Conservation (phyloP, 2,113 vertebrate species). For the Hyla sarda region DNA sequence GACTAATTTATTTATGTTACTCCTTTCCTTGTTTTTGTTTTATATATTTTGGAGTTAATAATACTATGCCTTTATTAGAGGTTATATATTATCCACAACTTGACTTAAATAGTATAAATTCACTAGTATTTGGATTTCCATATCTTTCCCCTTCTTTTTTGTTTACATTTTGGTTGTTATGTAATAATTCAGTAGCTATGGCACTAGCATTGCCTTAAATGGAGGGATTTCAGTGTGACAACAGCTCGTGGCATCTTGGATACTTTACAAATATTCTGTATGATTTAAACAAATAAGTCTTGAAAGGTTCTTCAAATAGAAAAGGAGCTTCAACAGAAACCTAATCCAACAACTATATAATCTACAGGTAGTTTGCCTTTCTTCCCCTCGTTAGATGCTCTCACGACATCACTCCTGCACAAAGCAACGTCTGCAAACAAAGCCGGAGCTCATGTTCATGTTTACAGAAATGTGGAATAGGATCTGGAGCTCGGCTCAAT, state of each 20-base stretch:
- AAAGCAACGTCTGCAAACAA: slow-evolving; percentile 37
- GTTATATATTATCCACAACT: too few species aligned
- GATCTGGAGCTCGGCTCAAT: neutral
- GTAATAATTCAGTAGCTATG: neutral
- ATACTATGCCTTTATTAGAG: too few species aligned
- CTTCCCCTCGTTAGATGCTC: slow-evolving; percentile 25
- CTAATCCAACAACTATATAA: slow-evolving; percentile 52
- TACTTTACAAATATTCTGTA: slow-evolving; percentile 35
- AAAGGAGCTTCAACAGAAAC: slow-evolving; percentile 43
- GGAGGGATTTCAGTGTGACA: neutral
- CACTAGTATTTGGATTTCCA: too few species aligned
- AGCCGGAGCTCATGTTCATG: slow-evolving; percentile 23
- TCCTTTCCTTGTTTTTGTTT: too few species aligned
- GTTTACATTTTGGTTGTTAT: too few species aligned
- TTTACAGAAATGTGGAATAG: slow-evolving; percentile 32
- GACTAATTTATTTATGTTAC: too few species aligned
- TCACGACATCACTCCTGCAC: slow-evolving; percentile 8
- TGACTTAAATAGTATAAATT: too few species aligned
- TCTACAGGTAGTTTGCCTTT: slow-evolving; percentile 14
- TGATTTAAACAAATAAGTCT: slow-evolving; percentile 42
- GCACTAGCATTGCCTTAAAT: neutral
- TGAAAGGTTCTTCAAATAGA: slow-evolving; percentile 45
- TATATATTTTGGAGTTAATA: too few species aligned
- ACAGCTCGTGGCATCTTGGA: slow-evolving; percentile 5
- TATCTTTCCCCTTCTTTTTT: too few species aligned